Conservation (phyloP, 2,888 invertebrate genomes). For the Drosophila cognata region DNA sequence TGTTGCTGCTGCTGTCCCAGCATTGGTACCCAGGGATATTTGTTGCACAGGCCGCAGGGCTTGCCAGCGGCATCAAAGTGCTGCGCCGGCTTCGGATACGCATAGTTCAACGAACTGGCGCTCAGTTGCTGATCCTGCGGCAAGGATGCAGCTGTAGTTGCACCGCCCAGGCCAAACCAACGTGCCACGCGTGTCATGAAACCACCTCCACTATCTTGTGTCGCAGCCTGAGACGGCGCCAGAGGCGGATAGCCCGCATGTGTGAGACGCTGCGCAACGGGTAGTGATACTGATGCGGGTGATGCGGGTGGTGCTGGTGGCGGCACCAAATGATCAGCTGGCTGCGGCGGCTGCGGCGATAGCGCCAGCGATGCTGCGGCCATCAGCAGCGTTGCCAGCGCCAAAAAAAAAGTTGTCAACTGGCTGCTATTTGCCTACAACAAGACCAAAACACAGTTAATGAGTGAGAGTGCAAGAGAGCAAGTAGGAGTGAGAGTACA, state of each 20-base stretch:
- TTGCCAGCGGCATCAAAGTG: conserved; percentile 81
- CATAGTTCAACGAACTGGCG: conserved; percentile 59
- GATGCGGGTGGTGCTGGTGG: conserved; percentile 76
- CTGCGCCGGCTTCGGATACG: conserved; percentile 70
- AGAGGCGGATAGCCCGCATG: conserved; percentile 44
- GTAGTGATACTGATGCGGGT: conserved; percentile 34
- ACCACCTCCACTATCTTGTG: conserved; percentile 48
- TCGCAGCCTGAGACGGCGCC: conserved; percentile 1
- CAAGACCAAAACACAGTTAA: conserved; percentile 1
- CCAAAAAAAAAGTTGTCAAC: conserved; percentile 36
- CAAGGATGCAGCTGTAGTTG: conserved; percentile 19
- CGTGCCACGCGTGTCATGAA: conserved; percentile 84
- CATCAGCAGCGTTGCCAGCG: conserved; percentile 35
- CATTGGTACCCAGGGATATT: conserved; percentile 93
- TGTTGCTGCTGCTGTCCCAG: conserved; percentile 67
- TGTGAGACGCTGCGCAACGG: conserved; percentile 41
- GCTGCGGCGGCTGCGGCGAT: conserved; percentile 58
- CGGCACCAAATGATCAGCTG: conserved; percentile 82
- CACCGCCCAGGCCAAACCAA: conserved; percentile 83
- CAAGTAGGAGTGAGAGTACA: neutral
- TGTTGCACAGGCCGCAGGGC: conserved; percentile 91
- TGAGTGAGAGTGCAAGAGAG: conserved; percentile 27
- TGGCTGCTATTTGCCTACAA: conserved; percentile 47
- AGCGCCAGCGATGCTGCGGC: conserved; percentile 18
- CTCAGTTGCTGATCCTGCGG: conserved; percentile 74